Base-by-base conservation (phyloP, 1,140 invertebrate species). In the Drosophila chauvacae region DNA sequence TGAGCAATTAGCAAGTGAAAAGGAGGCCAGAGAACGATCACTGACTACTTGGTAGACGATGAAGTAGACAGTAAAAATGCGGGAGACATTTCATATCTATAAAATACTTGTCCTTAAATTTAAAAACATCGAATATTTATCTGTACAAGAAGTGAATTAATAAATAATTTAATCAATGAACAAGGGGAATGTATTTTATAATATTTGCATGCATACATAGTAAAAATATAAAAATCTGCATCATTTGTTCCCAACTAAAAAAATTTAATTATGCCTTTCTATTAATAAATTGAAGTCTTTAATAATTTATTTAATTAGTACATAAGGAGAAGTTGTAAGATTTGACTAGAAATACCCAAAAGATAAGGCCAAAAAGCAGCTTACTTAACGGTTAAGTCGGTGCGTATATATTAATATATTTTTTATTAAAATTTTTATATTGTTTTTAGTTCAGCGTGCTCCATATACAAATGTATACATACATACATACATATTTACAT, bases 1-100 rank as follows among this genome's bases (percentile, higher is more conserved):
- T 58, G 20, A 30, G 28, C 35, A 79, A 79, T 64, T 79, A 66
- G 57, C 69, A 50, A 72, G 37, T 71, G 18, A 18, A 62, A 44
- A 44, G 20, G 28, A 18, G 55, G 53, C 55, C 55, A 41, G 18
- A 33, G 37, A 64, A 57, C 53, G 35, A 16, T 64, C 26, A 20
- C 35, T 37, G 23, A 13, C 13, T 20, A 37, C 18, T 20, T 20
- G 20, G 33, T n/a, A 47, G 30, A 9, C 39, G 7, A 37, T 26
- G 68, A 58, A 65, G 26, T n/a, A 33, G 20, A 14, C 18, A 55
- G 7, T 16, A 5, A 10, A 37, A 37, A 35, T 18, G n/a, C n/a
- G n/a, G 11, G 11, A 13, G 30, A 53, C 33, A 20, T 35, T 35
- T 10, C 30, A 20, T 33, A 13, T 30, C 28, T 3, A 33, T 18